Evolutionary conservation across 2,113 vertebrate species (phyloP), one percentile per base, ranked within the genome.

Genomic region (Beaufortia kweichowensis): DNA sequence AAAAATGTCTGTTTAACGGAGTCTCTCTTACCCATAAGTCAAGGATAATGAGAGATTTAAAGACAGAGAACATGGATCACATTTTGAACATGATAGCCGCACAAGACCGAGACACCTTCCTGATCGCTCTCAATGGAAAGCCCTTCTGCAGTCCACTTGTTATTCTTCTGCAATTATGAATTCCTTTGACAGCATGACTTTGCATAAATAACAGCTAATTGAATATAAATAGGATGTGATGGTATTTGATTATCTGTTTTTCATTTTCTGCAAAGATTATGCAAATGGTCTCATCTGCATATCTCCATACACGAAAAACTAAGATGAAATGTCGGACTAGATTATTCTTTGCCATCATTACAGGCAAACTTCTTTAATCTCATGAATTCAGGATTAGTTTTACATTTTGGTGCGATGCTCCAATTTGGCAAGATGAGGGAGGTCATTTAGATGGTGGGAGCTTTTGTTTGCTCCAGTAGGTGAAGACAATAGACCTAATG

Each of bases 221-320:
- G 90, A 92, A 91, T 92, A 91, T 92, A 89, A 91, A 92, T 90
- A 87, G 62, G 33, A 82, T 83, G 85, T 89, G 88, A 92, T 90
- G 89, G 86, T 89, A 90, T 92, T 91, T 90, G 86, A 92, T 92
- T 87, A 91, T 90, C 88, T 88, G 86, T 89, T 92, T 91, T 90
- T 90, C 87, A 89, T 92, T 92, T 91, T 86, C 83, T 82, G 79
- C 83, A 86, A 90, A 91, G 90, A 92, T 91, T 92, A 92, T 91
- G 88, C 89, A 89, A 93, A 91, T 91, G 78, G 71, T 8, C 67
- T 87, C 71, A 91, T 92, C 91, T 91, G 89, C 91, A 90, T 91
- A 87, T 78, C 82, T 83, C 81, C 81, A 83, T 87, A 84, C 85
- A 84, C 81, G 81, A 84, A 79, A 88, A 84, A 88, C 83, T 17